phyloP scores from a whole-genome alignment of 2,888 invertebrate species.

The Pristionchus maxplancki region DNA sequence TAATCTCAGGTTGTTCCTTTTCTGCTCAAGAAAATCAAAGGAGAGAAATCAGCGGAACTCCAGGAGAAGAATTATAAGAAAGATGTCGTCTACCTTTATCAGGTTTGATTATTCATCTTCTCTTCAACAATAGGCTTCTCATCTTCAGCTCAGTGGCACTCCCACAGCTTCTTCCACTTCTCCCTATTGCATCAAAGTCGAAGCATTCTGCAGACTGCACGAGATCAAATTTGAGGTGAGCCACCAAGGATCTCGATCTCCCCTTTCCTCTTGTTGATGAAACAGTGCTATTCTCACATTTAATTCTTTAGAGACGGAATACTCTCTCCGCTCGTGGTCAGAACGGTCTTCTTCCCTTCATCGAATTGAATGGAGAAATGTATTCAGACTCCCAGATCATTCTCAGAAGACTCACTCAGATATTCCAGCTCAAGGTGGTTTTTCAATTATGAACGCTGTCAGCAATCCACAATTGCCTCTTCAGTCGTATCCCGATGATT shows the following conservation, averaged over 20 bases:
- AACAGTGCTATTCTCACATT: too few species aligned
- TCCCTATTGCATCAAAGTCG: conserved; percentile 74
- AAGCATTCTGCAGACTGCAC: conserved; percentile 73
- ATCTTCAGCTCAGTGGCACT: conserved; percentile 67
- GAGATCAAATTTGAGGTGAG: conserved; percentile 68
- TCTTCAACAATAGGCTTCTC: neutral
- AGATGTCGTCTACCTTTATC: conserved; percentile 21
- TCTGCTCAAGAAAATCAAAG: neutral
- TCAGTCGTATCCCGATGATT: neutral
- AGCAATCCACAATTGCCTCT: too few species aligned
- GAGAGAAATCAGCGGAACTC: neutral
- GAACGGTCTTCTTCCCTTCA: conserved; percentile 63
- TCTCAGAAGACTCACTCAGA: conserved; percentile 58
- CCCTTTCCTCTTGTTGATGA: too few species aligned
- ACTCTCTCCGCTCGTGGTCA: conserved; percentile 57
- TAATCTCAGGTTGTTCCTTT: neutral
- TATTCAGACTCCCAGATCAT: conserved; percentile 67
- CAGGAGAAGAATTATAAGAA: neutral
- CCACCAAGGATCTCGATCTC: neutral
- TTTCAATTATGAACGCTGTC: neutral
- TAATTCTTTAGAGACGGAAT: conserved; percentile 31
- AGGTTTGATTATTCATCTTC: neutral
- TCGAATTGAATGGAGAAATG: conserved; percentile 65
- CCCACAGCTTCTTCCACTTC: conserved; percentile 71
- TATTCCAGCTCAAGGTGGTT: conserved; percentile 56